phyloP scores from a whole-genome alignment of 2,113 vertebrate genomes.

The Tychaedon coryphoeus region DNA sequence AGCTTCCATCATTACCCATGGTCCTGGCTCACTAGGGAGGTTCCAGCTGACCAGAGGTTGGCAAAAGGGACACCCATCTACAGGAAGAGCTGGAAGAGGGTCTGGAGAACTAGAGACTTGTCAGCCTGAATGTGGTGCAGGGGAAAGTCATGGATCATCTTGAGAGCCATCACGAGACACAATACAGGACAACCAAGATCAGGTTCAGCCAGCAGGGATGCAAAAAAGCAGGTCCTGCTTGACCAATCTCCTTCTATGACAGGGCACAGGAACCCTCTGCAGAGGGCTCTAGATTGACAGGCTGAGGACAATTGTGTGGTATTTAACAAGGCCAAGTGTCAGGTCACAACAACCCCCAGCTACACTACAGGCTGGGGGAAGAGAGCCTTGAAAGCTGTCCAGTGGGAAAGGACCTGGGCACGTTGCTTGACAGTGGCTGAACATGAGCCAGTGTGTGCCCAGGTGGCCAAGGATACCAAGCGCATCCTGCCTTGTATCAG shows the following conservation, averaged over 20 bases:
- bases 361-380: background rate
- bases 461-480: background rate
- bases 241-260: background rate
- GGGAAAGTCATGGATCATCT: background rate
- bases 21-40: background rate
- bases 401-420: background rate
- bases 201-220: background rate
- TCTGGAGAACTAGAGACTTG: background rate
- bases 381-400: background rate
- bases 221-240: background rate
- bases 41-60: background rate
- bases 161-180: background rate
- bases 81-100: background rate
- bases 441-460: background rate
- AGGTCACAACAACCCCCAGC: background rate
- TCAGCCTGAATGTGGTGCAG: background rate
- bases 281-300: background rate
- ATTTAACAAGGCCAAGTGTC: background rate
- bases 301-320: accelerated
- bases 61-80: background rate
- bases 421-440: no score
- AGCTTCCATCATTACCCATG: background rate
- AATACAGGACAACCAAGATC: background rate
- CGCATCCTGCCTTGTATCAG: background rate
- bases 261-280: background rate